phyloP scores from a whole-genome alignment of 2,888 invertebrate genomes.

The Drosophila mulleri region DNA sequence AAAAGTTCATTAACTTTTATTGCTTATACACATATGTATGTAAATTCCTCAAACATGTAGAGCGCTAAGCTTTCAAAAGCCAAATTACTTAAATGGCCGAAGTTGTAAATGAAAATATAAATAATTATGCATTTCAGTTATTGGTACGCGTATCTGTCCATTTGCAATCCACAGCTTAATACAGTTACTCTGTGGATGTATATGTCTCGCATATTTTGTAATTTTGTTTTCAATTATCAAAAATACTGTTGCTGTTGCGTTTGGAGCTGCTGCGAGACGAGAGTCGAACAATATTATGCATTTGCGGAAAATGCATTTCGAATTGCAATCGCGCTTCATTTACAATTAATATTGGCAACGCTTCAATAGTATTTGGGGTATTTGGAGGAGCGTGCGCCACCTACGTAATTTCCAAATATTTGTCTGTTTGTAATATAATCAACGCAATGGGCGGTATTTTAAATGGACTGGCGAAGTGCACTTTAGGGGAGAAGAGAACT shows the following conservation, averaged over 20 bases:
- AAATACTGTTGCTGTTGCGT: constrained; percentile 13
- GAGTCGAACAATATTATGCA: constrained; percentile 46
- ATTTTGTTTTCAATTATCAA: constrained; percentile 68
- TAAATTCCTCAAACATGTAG: neutral
- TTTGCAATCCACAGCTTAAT: constrained; percentile 29
- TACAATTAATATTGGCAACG: constrained; percentile 46
- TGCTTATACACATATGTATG: too few relatives aligned
- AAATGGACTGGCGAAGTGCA: constrained; percentile 32
- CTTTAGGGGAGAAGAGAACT: constrained; percentile 7
- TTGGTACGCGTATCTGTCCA: constrained; percentile 13
- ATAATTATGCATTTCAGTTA: constrained; percentile 13
- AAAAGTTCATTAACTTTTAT: neutral
- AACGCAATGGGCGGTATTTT: constrained; percentile 31
- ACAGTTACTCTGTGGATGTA: neutral
- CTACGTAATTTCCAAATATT: constrained; percentile 69
- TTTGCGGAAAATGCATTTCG: constrained; percentile 39
- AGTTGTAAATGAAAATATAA: constrained; percentile 13
- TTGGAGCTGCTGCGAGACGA: constrained; percentile 1
- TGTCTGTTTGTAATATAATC: constrained; percentile 57
- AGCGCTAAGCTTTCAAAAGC: too few relatives aligned
- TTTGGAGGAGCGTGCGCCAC: constrained; percentile 17
- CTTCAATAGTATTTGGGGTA: constrained; percentile 27
- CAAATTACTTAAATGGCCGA: constrained; percentile 2
- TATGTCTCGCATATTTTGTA: constrained; percentile 26
- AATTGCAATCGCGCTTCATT: constrained; percentile 38